A percentile compares a stretch with the other conserved stretches of the same genome.
Conservation (phyloP, 2,797 vertebrate genomes). For the Myotis daubentonii region DNA sequence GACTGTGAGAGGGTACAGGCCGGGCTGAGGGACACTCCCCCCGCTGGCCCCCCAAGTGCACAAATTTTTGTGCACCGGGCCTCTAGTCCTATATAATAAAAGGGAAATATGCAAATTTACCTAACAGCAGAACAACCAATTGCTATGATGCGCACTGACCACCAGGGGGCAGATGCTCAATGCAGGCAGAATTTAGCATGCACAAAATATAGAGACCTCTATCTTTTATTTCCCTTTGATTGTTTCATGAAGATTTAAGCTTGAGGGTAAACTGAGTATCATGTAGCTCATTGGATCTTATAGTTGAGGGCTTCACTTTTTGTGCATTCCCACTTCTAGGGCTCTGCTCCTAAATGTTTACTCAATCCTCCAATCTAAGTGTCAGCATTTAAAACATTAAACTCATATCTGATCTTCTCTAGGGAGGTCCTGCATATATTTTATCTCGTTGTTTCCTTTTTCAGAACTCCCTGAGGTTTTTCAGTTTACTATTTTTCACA, state of each 20-base stretch:
- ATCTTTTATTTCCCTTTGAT: constrained; percentile 20
- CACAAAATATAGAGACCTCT: not conserved
- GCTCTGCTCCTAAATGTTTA: not conserved
- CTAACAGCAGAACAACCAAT: no score
- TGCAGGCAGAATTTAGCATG: not conserved
- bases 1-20: no score
- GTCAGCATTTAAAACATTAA: constrained; percentile 23
- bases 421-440: not conserved
- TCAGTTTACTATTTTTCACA: constrained; percentile 7
- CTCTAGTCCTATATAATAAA: no score
- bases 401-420: not conserved
- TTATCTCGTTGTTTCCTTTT: not conserved
- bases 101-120: no score
- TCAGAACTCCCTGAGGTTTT: not conserved
- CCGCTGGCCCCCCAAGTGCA: no score
- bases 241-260: not conserved
- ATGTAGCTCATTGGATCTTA: not conserved
- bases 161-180: no score
- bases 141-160: no score
- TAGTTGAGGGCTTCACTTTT: not conserved
- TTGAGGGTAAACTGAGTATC: not conserved
- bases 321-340: not conserved
- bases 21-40: no score
- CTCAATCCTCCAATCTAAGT: not conserved
- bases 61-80: no score